Evolutionary conservation across 2,888 invertebrate genomes (phyloP).

Genomic region (Unio pictorum): DNA sequence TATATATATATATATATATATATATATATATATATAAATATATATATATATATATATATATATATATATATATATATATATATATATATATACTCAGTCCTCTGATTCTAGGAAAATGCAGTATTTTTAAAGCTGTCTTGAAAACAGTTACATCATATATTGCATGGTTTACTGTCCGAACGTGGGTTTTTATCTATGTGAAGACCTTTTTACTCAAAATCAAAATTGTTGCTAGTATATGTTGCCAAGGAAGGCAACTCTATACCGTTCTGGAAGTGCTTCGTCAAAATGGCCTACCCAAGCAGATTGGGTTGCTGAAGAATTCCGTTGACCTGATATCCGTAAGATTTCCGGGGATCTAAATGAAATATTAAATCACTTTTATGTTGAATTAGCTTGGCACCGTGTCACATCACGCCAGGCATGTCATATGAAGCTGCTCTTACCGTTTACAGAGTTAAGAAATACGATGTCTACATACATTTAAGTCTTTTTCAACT

Average conservation of each 20-base stretch:
- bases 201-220: constrained; percentile 38
- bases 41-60: too few species aligned
- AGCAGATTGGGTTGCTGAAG: constrained; percentile 48
- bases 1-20: too few species aligned
- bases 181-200: constrained; percentile 8
- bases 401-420: too few species aligned
- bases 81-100: too few species aligned
- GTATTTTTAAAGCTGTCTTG: too few species aligned
- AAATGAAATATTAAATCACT: neutral
- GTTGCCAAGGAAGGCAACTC: constrained; percentile 39
- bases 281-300: constrained; percentile 32
- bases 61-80: too few species aligned
- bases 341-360: constrained; percentile 11
- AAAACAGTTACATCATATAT: neutral
- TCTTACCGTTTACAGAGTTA: too few species aligned
- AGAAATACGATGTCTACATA: too few species aligned
- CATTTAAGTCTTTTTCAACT: too few species aligned
- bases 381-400: neutral
- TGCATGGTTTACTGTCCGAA: neutral
- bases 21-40: too few species aligned
- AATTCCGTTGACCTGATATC: constrained; percentile 38
- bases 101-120: too few species aligned
- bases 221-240: constrained; percentile 51
- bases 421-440: too few species aligned
- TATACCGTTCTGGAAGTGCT: constrained; percentile 43